Evolutionary conservation across 1,140 invertebrate species (phyloP), one percentile per base, ranked within the genome.

Genomic region (Apis florea): DNA sequence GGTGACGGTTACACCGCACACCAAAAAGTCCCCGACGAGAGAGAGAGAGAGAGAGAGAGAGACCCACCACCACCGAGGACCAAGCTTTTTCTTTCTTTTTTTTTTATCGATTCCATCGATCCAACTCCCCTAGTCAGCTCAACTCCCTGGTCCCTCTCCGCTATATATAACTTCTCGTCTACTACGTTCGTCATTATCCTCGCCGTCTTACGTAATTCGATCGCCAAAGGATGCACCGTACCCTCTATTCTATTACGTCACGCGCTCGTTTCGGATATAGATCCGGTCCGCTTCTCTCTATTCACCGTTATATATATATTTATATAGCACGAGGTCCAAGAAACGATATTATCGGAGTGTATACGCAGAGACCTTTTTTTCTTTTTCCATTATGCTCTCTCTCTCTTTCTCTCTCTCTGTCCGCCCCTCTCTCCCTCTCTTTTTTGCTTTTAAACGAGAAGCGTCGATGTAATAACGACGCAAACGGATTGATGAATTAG

Each of bases 111-210:
- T 76, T 21, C 24, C 40, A 79, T 79, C 69, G 69, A 80, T 83
- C 63, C 59, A 80, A 53, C 49, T n/a, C 31, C 19, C 17, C 72
- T 4, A 40, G 31, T 40, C 31, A 40, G 66, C 67, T 83, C 51
- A n/a, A 15, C 19, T 21, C 31, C 17, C 49, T 47, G 2, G 31
- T 26, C 26, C 31, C 17, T 31, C 26, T 31, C 2, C 31, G 0
- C 3, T 58, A 19, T 58, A n/a, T 58, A 19, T 58, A 58, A 11
- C 56, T 58, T 21, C n/a, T 1, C 21, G 11, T 58, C 56, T 12
- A 24, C n/a, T 67, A 61, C 49, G 53, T 74, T 79, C 69, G 74
- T 80, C 81, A 70, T 85, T 74, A 83, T 72, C 70, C 73, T 69
- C 19, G 51, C n/a, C 47, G 82, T 54, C 70, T 73, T 80, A 68